Base-by-base conservation (phyloP, 1,140 invertebrate species). In the Yoshiicerus persimilis region DNA sequence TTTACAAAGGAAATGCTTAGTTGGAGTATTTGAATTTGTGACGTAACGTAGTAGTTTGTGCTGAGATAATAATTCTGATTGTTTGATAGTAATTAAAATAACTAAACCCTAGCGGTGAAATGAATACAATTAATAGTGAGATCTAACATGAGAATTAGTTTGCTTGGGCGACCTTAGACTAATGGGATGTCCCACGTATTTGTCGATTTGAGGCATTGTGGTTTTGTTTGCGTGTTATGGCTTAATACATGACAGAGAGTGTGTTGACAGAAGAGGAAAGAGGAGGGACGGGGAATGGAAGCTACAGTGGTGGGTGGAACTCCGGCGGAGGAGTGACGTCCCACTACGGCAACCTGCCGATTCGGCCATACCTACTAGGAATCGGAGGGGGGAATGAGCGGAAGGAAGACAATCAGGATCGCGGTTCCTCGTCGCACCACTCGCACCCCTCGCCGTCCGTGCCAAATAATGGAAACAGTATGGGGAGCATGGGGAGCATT, bases 341-440 rank as follows among this genome's bases (percentile, higher is more conserved):
- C 75, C 94, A 94, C 23, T 95, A 95, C 91, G 95, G 94, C 41
- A 93, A 94, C 32, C 93, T 94, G n/a, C 89, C 94, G 92, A 92
- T 94, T n/a, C 87, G 90, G 27, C 89, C 90, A 27, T 91, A 89
- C 70, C 56, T 91, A 66, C 62, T 89, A 16, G 89, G 90, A 34
- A 88, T 87, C 87, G 88, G 89, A 41, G 75, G 75, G 32, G 32
- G 9, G 20, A 88, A 86, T 62, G 88, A 83, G 27, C 86, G 75
- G 77, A 83, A 8, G 27, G 88, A 88, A 39, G 90, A 90, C 62
- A 89, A 91, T 88, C 90, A 91, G 56, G 91, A 90, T 3, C n/a
- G 41, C 1, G 41, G 39, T 16, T 80, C 75, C 13, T 80, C 75
- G 75, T 80, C 75, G 25, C 70, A 85, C 38, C 87, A 87, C 34